Evolutionary conservation across 2,113 vertebrate species (phyloP).

Genomic region (Ptychochromis oligacanthus): DNA sequence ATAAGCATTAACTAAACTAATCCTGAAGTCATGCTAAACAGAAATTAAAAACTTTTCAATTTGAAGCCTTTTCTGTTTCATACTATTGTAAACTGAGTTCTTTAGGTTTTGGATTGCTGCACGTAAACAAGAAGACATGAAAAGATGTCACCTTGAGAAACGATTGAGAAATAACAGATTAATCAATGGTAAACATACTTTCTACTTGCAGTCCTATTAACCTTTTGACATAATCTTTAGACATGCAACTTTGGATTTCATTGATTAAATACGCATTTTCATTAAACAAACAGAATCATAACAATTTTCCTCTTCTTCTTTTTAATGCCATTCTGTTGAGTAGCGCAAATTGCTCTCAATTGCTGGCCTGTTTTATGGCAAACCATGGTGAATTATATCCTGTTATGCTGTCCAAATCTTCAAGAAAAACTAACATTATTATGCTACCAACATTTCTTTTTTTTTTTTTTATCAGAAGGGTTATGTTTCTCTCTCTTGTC

Average conservation of each 20-base stretch:
- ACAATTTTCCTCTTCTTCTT: background rate
- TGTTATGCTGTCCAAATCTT: slow-evolving; percentile 14
- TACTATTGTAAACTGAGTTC: background rate
- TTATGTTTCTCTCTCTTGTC: slow-evolving; percentile 8
- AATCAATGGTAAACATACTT: background rate
- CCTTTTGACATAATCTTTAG: background rate
- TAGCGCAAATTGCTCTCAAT: background rate
- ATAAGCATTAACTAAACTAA: background rate
- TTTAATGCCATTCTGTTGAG: background rate
- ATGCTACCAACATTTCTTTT: slow-evolving; percentile 17
- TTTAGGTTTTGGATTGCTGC: background rate
- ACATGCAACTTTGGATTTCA: background rate
- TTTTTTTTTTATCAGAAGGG: slow-evolving; percentile 1
- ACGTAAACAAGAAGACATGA: background rate
- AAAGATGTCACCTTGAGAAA: background rate
- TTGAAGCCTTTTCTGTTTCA: background rate
- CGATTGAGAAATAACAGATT: background rate
- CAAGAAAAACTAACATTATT: slow-evolving; percentile 26
- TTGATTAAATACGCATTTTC: background rate
- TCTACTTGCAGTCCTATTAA: background rate
- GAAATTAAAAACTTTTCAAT: background rate
- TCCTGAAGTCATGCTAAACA: background rate
- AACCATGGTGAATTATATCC: slow-evolving; percentile 29
- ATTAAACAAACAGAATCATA: background rate
- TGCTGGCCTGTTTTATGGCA: background rate